Evolutionary conservation across 1,140 invertebrate species (phyloP), one percentile per base, ranked within the genome.

Genomic region (Agrypnia vestita): DNA sequence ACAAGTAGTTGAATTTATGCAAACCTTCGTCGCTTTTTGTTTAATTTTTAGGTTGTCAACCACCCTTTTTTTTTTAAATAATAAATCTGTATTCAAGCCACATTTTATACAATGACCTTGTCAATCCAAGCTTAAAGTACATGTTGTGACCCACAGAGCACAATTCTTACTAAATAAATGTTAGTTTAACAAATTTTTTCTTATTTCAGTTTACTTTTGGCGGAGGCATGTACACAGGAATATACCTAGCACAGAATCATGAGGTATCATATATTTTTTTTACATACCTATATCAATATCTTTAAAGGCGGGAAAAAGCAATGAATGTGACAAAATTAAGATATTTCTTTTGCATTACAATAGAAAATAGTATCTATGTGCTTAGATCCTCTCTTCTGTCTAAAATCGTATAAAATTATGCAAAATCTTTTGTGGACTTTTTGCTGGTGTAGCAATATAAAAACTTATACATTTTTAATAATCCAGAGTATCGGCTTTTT

Each of bases 221-320:
- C 25, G 85, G 93, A 83, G 95, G 95, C 44, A 87, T 96, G 25
- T 97, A 96, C 84, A 89, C 94, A 73, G 95, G 95, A 49, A 91
- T 96, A 76, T 97, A 96, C 85, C 84, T 95, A 76, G 91, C 91
- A 78, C 95, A 96, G 90, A 96, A 96, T 87, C 96, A 96, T 90
- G 91, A 96, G 90, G 95, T 96, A 91, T n/a, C n/a, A n/a, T 87
- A 85, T 84, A 80, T 69, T 75, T 73, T 71, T 56, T 43, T 64
- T 73, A 72, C 74, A 76, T 75, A 55, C 61, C 51, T 10, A 43
- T 21, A 1, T 55, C 12, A 35, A 11, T 69, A 4, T 62, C 35
- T 72, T 51, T 11, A 53, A 51, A 51, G 13, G 21, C 13, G 15
- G 53, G 25, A 81, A 73, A 11, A 25, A 78, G 55, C 17, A 25